Percentiles rank a stretch among this genome's conserved stretches.
Evolutionary conservation across 2,797 vertebrate genomes (phyloP).

Genomic region (Sebastes steindachneri): DNA sequence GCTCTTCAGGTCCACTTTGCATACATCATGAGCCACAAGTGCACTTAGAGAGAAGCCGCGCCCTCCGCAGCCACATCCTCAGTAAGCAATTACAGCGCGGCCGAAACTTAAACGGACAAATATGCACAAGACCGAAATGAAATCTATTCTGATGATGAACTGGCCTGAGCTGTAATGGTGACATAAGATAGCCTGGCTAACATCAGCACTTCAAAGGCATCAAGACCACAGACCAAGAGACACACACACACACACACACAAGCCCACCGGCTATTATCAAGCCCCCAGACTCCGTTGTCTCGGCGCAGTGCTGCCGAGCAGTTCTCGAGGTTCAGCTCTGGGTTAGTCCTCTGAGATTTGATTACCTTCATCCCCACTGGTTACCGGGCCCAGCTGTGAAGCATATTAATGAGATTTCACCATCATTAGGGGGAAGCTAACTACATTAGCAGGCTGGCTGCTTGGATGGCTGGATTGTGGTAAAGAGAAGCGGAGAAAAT

Average conservation of each 20-base stretch:
- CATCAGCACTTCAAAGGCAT: slow-evolving; percentile 76
- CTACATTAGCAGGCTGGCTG: slow-evolving; percentile 75
- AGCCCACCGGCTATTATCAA: slow-evolving; percentile 65
- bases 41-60: slow-evolving; percentile 57
- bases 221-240: slow-evolving; percentile 26
- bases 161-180: slow-evolving; percentile 36
- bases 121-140: slow-evolving; percentile 56
- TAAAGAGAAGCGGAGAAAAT: slow-evolving; percentile 56
- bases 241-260: slow-evolving; percentile 11
- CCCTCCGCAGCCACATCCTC: slow-evolving; percentile 54
- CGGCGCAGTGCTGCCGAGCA: slow-evolving; percentile 49
- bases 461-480: slow-evolving; percentile 54
- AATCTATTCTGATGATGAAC: slow-evolving; percentile 71
- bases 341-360: slow-evolving; percentile 82
- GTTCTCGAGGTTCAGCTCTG: slow-evolving; percentile 78
- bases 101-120: slow-evolving; percentile 68
- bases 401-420: slow-evolving; percentile 85
- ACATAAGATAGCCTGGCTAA: slow-evolving; percentile 72
- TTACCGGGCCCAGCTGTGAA: slow-evolving; percentile 80
- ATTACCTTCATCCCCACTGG: slow-evolving; percentile 81
- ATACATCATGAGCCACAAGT: slow-evolving; percentile 73
- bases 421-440: slow-evolving; percentile 80
- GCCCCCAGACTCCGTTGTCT: slow-evolving; percentile 62
- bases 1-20: slow-evolving; percentile 73
- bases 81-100: slow-evolving; percentile 57